Evolutionary conservation across 2,797 vertebrate species (phyloP).

Genomic region (Jordanella pulchra): DNA sequence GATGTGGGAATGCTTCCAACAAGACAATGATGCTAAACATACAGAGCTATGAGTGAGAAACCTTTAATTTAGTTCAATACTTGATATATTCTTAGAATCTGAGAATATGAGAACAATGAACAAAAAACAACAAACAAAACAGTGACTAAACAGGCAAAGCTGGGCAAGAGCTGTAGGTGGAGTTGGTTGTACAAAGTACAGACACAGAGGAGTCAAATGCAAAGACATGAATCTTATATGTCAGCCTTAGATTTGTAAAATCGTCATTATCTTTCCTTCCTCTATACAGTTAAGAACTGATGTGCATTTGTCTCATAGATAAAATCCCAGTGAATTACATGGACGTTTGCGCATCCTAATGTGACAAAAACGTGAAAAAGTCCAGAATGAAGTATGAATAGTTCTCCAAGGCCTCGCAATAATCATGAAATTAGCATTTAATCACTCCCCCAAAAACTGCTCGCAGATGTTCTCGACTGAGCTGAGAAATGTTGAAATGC

Average conservation of each 20-base stretch:
- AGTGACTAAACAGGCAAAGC: background rate
- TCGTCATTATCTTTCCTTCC: background rate
- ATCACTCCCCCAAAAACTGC: conserved; percentile 4
- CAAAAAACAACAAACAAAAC: background rate
- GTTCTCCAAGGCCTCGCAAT: background rate
- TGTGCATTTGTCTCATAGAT: background rate
- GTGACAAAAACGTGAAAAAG: background rate
- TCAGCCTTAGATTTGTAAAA: background rate
- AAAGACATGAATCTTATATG: background rate
- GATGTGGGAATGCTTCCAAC: background rate
- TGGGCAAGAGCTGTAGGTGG: background rate
- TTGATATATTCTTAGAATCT: background rate
- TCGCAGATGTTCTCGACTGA: background rate
- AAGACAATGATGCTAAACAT: background rate
- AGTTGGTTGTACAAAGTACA: background rate
- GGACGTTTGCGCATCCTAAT: background rate
- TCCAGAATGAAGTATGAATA: background rate
- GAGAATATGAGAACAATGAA: too few relatives aligned
- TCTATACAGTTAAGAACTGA: background rate
- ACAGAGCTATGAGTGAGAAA: background rate
- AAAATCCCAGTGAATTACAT: background rate
- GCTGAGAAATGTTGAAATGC: conserved; percentile 33
- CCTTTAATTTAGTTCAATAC: background rate
- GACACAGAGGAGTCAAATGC: background rate
- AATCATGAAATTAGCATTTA: background rate